Base-by-base conservation (phyloP, 35 echinoderm and acorn worm species). In the Ophioderma brevispina region DNA sequence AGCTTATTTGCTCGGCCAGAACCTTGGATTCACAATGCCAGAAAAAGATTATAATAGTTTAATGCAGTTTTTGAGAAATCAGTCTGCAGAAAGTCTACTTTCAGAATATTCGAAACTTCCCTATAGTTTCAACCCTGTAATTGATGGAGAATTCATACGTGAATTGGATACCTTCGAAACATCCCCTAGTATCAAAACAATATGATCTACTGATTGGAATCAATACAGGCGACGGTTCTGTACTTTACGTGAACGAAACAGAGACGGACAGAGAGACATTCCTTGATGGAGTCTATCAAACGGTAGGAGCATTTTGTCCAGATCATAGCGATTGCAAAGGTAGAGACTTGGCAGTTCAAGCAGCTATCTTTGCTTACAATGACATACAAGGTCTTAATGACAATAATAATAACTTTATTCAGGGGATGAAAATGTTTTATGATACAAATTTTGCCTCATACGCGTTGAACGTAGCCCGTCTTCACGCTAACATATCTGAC, bases 121-220 rank as follows among this genome's bases (percentile, higher is more conserved):
- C 18, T 0, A 17, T 46, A 34, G 38, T 34, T 91, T 91, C 34
- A 76, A 78, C n/a, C 81, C 89, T 23, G 14, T 40, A 13, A 91
- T 85, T 0, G 90, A 91, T 55, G 90, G 82, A 0, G 38, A 86
- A 14, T 91, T 91, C 82, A 28, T 91, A 64, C 38, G 50, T 32
- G 4, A 33, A 18, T 23, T 79, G 13, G 64, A 79, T 32, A 23
- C 21, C 1, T 75, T 86, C 35, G 17, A 78, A 36, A 32, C 52
- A 79, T 25, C 15, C 0, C 28, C 34, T 19, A 19, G 50, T 28
- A 50, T 46, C 46, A 42, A n/a, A 49, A 31, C 75, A 91, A 75
- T 91, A 86, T 63, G 82, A 91, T 76, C 5, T 85, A 19, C 21
- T 91, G 10, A 37, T 38, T 0, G 90, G 90, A 1, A 10, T 55